Evolutionary conservation across 2,113 vertebrate species (phyloP).

Genomic region (Hassar affinis): DNA sequence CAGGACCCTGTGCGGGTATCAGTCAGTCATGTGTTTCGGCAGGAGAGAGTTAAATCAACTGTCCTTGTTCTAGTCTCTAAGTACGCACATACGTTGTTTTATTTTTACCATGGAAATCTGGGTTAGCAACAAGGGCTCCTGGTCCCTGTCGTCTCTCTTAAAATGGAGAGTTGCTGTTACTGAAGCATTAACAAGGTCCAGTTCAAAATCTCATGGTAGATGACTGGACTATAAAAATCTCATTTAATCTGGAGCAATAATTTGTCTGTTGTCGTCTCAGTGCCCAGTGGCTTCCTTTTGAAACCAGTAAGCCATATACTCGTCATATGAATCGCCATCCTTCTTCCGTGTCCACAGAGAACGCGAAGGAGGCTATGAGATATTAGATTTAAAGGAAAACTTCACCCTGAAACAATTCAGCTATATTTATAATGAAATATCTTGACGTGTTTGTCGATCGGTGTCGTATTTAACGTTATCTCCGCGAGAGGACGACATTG

Average conservation of each 20-base stretch:
- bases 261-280: background rate
- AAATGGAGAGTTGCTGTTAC: constrained; percentile 22
- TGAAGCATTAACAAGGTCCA: constrained; percentile 27
- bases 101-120: constrained; percentile 69
- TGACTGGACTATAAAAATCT: constrained; percentile 17
- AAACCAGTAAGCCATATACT: background rate
- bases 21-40: constrained; percentile 56
- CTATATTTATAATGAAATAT: background rate
- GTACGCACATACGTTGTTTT: constrained; percentile 72
- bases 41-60: constrained; percentile 71
- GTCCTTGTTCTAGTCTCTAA: constrained; percentile 71
- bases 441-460: background rate
- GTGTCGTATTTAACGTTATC: background rate
- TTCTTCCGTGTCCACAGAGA: background rate
- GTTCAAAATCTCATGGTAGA: constrained; percentile 16
- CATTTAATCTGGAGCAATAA: background rate
- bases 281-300: constrained; percentile 7
- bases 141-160: constrained; percentile 60
- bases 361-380: background rate
- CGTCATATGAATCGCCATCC: background rate
- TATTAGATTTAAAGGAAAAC: constrained; percentile 8
- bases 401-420: background rate
- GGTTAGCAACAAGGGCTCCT: constrained; percentile 61
- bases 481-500: background rate
- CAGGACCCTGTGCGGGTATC: constrained; percentile 6